A percentile compares a stretch with the other conserved stretches of the same genome.
These are phyloP conservation scores for Nematolebias whitei DNA, from an alignment of 2,113 vertebrate genomes.

Conservation along the genomic window DNA sequence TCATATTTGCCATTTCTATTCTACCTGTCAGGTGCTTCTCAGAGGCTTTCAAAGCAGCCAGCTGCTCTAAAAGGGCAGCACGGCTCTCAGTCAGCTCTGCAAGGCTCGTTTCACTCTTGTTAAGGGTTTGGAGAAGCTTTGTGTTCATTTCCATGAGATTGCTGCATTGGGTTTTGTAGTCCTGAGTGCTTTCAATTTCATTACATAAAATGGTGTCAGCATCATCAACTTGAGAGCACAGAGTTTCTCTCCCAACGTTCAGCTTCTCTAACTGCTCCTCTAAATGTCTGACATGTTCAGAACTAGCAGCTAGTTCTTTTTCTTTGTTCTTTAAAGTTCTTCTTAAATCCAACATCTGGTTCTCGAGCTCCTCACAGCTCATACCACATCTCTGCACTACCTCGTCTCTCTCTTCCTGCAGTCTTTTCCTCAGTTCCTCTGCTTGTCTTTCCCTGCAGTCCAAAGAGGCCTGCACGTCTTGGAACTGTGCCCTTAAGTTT, in stretches of 20 bases:
- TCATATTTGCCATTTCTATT: conserved; percentile 64
- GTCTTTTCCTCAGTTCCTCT: conserved; percentile 69
- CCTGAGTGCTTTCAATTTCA: conserved; percentile 51
- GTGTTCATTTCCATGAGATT: conserved; percentile 69
- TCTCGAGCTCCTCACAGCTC: conserved; percentile 65
- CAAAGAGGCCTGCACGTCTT: conserved; percentile 75
- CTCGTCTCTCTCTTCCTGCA: conserved; percentile 75
- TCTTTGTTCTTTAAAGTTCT: conserved; percentile 80
- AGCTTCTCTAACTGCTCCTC: conserved; percentile 83
- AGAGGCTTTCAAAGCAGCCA: conserved; percentile 73
- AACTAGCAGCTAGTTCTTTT: conserved; percentile 75
- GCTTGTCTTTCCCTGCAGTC: conserved; percentile 77
- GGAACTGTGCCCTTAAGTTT: conserved; percentile 84
- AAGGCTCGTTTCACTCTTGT: conserved; percentile 70
- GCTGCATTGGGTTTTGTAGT: conserved; percentile 61
- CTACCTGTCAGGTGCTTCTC: conserved; percentile 81
- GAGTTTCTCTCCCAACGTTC: conserved; percentile 73
- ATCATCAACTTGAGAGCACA: conserved; percentile 63
- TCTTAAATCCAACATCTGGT: conserved; percentile 65
- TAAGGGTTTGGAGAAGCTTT: conserved; percentile 68
- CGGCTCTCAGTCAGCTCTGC: conserved; percentile 69
- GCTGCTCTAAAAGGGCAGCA: conserved; percentile 68
- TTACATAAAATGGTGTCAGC: conserved; percentile 63
- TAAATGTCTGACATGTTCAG: conserved; percentile 78
- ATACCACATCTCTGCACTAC: conserved; percentile 63